Evolutionary conservation across 2,888 invertebrate species (phyloP).

Genomic region (Epistrophella euchroma): DNA sequence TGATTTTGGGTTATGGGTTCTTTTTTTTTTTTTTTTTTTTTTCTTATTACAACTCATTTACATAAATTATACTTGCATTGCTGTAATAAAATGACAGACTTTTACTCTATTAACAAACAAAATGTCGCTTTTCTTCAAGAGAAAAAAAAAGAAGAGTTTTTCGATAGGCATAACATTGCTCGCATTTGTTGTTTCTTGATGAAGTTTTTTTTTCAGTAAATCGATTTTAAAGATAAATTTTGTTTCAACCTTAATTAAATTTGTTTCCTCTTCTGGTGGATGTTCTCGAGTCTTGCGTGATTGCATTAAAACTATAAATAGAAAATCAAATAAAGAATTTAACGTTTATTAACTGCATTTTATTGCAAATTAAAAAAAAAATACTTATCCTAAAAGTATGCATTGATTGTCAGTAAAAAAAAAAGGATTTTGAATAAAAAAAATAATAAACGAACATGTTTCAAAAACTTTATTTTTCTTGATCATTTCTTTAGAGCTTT

Average conservation of each 20-base stretch:
- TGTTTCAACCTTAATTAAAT: background rate
- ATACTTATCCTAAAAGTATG: conserved; percentile 39
- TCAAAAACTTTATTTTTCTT: background rate
- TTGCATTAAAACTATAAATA: conserved; percentile 1
- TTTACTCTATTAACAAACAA: conserved; percentile 31
- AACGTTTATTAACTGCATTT: background rate
- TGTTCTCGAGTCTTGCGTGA: conserved; percentile 48
- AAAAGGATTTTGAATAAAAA: background rate
- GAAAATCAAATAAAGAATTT: background rate
- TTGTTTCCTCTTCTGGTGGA: conserved; percentile 55
- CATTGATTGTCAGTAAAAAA: conserved; percentile 14
- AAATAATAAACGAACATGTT: background rate
- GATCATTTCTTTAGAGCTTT: conserved; percentile 38
- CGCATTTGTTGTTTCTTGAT: conserved; percentile 53
- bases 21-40: conserved; percentile 16
- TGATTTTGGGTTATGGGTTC: conserved; percentile 48
- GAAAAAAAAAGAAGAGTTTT: conserved; percentile 4
- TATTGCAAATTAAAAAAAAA: background rate
- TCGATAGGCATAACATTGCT: conserved; percentile 44
- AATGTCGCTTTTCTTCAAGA: conserved; percentile 36
- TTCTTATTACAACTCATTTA: conserved; percentile 29
- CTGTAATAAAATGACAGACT: conserved; percentile 23
- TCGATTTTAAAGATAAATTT: background rate
- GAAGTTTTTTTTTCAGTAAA: conserved; percentile 27
- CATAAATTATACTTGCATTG: conserved; percentile 38